Evolutionary conservation across 2,113 vertebrate species (phyloP), one percentile per base, ranked within the genome.

Genomic region (Spea multiplicata): DNA sequence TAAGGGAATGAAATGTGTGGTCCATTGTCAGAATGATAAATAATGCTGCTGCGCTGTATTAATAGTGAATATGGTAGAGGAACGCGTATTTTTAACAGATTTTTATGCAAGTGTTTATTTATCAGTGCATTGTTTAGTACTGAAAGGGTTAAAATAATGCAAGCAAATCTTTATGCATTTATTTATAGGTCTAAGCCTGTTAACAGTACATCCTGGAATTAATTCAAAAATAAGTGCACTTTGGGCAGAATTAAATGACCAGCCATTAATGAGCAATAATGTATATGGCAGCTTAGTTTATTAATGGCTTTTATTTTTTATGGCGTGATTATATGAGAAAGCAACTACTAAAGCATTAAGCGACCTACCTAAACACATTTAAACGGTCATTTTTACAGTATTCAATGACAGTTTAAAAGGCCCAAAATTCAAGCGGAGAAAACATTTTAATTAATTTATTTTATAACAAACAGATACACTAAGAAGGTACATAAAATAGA

Each of bases 371-470:
- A 52, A 52, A 52, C 50, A 6, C 6, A 10, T 2, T 52, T 8
- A 13, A 13, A 59, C n/a, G 55, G 55, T 13, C 6, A 5, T 59
- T 8, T 59, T 59, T 59, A 4, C 14, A 13, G 10, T 13, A 1
- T 13, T 12, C 9, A 7, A 13, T 12, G 55, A 59, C 55, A 12
- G 55, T 9, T 59, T 59, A 59, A 59, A 59, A 59, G 6, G 4
- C 14, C 55, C 14, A 4, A 12, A 13, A 59, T 13, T 4, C 4
- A 65, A 76, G 66, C 65, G 55, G 45, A 59, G 68, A 67, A 57
- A 46, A 14, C 7, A 57, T 46, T 74, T 73, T 80, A 80, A 66
- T 68, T 52, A 64, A 71, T 74, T 80, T 74, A 80, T 80, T 73
- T 50, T 80, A 59, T 74, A 74, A 50, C 55, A 59, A 59, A 74